Base-by-base conservation (phyloP, 2,113 vertebrate species). In the Alligator mississippiensis region DNA sequence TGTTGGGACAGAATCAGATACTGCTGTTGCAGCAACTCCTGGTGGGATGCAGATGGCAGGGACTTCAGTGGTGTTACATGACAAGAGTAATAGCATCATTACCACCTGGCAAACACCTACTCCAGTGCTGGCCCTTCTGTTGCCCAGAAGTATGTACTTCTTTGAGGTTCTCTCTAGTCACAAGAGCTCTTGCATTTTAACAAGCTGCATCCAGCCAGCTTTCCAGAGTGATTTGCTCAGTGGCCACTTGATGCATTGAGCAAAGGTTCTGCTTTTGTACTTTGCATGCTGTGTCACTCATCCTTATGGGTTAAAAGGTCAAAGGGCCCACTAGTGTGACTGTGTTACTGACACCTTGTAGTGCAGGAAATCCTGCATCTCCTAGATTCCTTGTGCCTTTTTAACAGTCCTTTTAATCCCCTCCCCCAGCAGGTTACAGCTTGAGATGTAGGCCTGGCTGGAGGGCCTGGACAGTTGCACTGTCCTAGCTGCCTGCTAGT, bases 241-340 rank as follows among this genome's bases (percentile, higher is more conserved):
- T n/a, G 58, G 21, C 76, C 25, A 66, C 28, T 13, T 24, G 25
- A n/a, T 28, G 63, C 25, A n/a, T 4, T 27, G 24, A 27, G 27
- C 15, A 27, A 27, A 11, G 24, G 16, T 87, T 74, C 34, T 77
- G 89, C 7, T 9, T 2, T 64, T 68, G 68, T 62, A 12, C 25
- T 27, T 72, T 12, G 1, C 0, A 0, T 59, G 28, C 0, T 19
- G 80, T 38, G 57, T 21, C 63, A 38, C 38, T 38, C 38, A 38
- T 38, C 38, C 38, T 38, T 38, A 38, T 38, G 38, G 38, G 38
- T 38, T 38, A 25, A 27, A 64, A 28, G 63, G 63, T 27, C 27
- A n/a, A 13, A 16, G 24, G 13, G 28, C 28, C n/a, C 63, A 24
- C 13, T 13, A 28, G 27, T 64, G 63, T n/a, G 63, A 66, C 63